Evolutionary conservation across 2,797 vertebrate genomes (phyloP).

Genomic region (Enteromius thamalakanensis): DNA sequence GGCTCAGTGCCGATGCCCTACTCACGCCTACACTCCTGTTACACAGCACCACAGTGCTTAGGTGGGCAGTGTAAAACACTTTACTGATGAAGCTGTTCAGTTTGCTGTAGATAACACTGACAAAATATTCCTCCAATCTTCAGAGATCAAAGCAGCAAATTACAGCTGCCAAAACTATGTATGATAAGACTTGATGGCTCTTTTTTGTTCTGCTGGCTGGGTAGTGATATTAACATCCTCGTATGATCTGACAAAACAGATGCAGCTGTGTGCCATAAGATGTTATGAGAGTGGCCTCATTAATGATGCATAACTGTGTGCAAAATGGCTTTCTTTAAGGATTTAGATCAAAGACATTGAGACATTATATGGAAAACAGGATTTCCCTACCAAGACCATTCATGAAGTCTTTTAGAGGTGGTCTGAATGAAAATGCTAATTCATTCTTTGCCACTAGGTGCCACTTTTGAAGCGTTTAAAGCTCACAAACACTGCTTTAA

Average conservation of each 20-base stretch:
- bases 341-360: conserved; percentile 21
- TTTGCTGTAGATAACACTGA: not conserved
- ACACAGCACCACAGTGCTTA: not conserved
- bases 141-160: conserved; percentile 26
- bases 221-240: conserved; percentile 7
- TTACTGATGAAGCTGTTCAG: conserved; percentile 18
- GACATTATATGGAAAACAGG: not conserved
- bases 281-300: not conserved
- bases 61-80: conserved; percentile 23
- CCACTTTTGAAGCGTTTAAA: too few relatives aligned
- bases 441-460: too few relatives aligned
- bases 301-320: not conserved
- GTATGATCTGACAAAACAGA: conserved; percentile 1
- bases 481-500: too few relatives aligned
- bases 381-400: not conserved
- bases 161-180: conserved; percentile 7
- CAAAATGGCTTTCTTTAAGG: not conserved
- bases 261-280: not conserved
- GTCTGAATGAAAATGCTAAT: too few relatives aligned
- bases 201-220: conserved; percentile 1
- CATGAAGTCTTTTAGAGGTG: not conserved
- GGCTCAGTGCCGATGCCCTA: not conserved
- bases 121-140: conserved; percentile 3
- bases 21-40: conserved; percentile 8
- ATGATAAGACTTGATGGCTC: conserved; percentile 12